These are phyloP conservation scores for Gobius niger DNA, from an alignment of 2,113 vertebrate species.

Conservation along the genomic window DNA sequence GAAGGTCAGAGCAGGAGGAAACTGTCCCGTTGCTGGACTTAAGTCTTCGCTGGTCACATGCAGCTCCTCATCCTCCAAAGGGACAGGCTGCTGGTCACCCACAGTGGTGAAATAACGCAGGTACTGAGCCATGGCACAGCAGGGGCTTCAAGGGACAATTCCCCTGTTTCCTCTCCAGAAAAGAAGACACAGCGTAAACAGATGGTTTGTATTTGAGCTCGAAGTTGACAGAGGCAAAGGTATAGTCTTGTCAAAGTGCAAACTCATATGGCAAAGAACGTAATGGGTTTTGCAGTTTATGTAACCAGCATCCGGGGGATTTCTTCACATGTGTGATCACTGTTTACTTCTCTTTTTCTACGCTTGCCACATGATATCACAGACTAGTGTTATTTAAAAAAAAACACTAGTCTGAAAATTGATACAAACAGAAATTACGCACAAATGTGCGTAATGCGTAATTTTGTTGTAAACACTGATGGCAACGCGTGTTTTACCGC, in stretches of 20 bases:
- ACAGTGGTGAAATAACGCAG: constrained; percentile 89
- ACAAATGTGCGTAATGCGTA: neutral
- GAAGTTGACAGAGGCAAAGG: neutral
- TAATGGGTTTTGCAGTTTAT: neutral
- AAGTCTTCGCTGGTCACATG: constrained; percentile 54
- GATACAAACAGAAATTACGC: too few species aligned
- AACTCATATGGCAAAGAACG: neutral
- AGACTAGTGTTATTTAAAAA: neutral
- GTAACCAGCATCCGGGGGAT: constrained; percentile 14
- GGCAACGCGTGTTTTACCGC: too few species aligned
- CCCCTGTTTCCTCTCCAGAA: constrained; percentile 11
- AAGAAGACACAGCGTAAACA: neutral
- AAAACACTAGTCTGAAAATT: too few species aligned
- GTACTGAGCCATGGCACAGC: constrained; percentile 80
- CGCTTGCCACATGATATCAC: constrained; percentile 22
- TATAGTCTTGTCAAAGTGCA: neutral
- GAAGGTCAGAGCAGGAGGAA: constrained; percentile 58
- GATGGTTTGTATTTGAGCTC: neutral
- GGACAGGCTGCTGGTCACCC: constrained; percentile 77
- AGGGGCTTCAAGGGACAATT: neutral
- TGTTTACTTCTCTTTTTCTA: constrained; percentile 49
- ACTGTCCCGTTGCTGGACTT: constrained; percentile 38
- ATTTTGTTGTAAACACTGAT: neutral
- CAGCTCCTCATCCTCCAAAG: constrained; percentile 78
- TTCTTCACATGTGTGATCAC: constrained; percentile 37